These are phyloP conservation scores for Coreius guichenoti DNA, from an alignment of 2,797 vertebrate genomes.

Conservation along the genomic window DNA sequence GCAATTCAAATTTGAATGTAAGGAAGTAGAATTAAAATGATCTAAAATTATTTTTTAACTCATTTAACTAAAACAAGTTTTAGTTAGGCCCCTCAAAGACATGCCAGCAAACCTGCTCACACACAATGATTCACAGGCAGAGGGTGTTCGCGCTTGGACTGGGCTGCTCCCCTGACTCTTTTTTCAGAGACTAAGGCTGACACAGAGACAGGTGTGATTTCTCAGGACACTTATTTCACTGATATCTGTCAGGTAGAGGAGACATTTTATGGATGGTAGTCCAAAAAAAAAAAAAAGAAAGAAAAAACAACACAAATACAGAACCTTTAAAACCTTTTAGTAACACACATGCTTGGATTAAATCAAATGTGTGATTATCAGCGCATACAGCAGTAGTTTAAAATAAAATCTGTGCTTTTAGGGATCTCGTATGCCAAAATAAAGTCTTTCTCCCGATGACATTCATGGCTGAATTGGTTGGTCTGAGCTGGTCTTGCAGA, in stretches of 20 bases:
- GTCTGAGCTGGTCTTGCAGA: conserved; percentile 21
- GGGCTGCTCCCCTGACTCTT: neutral
- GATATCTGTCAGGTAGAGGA: conserved; percentile 20
- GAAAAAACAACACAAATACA: neutral
- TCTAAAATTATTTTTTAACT: too few relatives aligned
- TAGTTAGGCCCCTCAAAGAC: too few relatives aligned
- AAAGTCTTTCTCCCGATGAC: neutral
- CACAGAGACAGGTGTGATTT: conserved; percentile 21
- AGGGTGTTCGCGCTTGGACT: neutral
- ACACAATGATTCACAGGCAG: neutral
- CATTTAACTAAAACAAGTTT: too few relatives aligned
- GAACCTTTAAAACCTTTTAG: neutral
- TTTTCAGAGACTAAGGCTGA: neutral
- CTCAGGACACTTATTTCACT: conserved; percentile 17
- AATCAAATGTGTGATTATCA: neutral
- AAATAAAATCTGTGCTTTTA: neutral
- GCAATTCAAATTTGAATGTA: too few relatives aligned
- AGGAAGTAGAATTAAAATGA: too few relatives aligned
- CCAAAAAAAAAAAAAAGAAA: neutral
- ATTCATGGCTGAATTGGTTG: conserved; percentile 23
- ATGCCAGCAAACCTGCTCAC: neutral
- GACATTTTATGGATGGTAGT: neutral
- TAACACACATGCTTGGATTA: neutral
- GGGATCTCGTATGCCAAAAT: neutral
- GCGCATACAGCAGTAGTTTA: neutral